Conservation (phyloP, 2,888 invertebrate species). For the Drosophila yooni region DNA sequence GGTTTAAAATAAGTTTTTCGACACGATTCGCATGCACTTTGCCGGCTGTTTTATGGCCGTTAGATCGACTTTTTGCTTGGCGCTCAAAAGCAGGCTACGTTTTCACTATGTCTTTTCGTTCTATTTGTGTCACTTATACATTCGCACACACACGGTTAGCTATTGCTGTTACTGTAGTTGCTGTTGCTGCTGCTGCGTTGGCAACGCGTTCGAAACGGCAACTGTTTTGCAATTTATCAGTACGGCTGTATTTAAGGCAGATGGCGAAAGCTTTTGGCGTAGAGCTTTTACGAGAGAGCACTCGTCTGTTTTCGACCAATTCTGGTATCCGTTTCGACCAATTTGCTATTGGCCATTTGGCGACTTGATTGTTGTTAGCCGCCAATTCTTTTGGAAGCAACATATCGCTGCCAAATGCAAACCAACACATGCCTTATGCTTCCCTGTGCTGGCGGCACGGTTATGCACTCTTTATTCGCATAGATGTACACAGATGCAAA, state of each 20-base stretch:
- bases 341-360: slow-evolving; percentile 56
- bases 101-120: slow-evolving; percentile 23
- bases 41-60: slow-evolving; percentile 38
- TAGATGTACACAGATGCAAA: slow-evolving; percentile 12
- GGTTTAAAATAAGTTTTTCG: slow-evolving; percentile 14
- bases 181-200: slow-evolving; percentile 39
- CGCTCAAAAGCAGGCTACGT: slow-evolving; percentile 50
- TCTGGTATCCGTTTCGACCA: slow-evolving; percentile 64
- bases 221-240: slow-evolving; percentile 67
- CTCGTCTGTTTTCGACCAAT: slow-evolving; percentile 43
- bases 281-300: slow-evolving; percentile 56
- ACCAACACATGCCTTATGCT: slow-evolving; percentile 34
- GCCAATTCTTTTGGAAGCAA: slow-evolving; percentile 73
- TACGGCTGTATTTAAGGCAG: slow-evolving; percentile 61
- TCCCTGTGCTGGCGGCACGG: slow-evolving; percentile 10
- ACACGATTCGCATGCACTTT: slow-evolving; percentile 30
- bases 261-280: slow-evolving; percentile 52
- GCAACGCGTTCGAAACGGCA: slow-evolving; percentile 73
- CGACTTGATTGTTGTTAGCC: slow-evolving; percentile 43
- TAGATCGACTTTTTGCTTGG: slow-evolving; percentile 37
- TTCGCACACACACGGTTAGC: slow-evolving; percentile 15
- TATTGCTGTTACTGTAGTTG: slow-evolving; percentile 3
- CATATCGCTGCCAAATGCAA: slow-evolving; percentile 49
- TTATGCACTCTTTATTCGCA: slow-evolving; percentile 14
- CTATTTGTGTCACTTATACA: not conserved